Base-by-base conservation (phyloP, 2,797 vertebrate species). In the Fringilla coelebs region DNA sequence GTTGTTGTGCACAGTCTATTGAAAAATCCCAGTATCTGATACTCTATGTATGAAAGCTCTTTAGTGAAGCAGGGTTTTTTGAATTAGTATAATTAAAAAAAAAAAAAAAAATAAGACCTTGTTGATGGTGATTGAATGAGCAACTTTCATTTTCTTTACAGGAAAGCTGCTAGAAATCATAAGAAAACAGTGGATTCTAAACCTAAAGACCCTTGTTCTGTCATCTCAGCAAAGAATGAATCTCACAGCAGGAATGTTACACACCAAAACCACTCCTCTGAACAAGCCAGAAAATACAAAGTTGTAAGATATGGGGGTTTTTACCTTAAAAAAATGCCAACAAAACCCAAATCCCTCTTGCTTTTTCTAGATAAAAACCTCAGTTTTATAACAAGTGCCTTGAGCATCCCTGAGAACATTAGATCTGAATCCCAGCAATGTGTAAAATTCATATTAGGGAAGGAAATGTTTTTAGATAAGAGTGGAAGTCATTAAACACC, bases 121-220 rank as follows among this genome's bases (percentile, higher is more conserved):
- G 41, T 68, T 71, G n/a, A 32, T 74, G 12, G 8, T 71, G 40
- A 34, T 14, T 25, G 19, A 90, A 73, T 41, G 36, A 83, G 5
- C 21, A 58, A n/a, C 24, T 85, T 88, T 2, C 7, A 2, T 85
- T 72, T 85, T 68, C 63, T 91, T 91, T 68, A 93, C 76, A 99
- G 99, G 96, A 99, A 98, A 98, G 99, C 98, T 55, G 98, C 98
- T 76, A 99, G 98, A 97, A 98, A 98, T 73, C 98, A 97, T 90
- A 98, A 98, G 95, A 99, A 98, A 97, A 95, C 93, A n/a, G 86
- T 74, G 74, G 98, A 98, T 81, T 95, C 89, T 89, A 97, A 94
- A 87, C 55, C 94, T 68, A 97, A 95, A 96, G 97, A 91, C 89
- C 82, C 83, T 77, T 84, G 88, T 55, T 78, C 97, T 82, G 93